phyloP scores from a whole-genome alignment of 2,113 vertebrate genomes.

The Anser cygnoides region DNA sequence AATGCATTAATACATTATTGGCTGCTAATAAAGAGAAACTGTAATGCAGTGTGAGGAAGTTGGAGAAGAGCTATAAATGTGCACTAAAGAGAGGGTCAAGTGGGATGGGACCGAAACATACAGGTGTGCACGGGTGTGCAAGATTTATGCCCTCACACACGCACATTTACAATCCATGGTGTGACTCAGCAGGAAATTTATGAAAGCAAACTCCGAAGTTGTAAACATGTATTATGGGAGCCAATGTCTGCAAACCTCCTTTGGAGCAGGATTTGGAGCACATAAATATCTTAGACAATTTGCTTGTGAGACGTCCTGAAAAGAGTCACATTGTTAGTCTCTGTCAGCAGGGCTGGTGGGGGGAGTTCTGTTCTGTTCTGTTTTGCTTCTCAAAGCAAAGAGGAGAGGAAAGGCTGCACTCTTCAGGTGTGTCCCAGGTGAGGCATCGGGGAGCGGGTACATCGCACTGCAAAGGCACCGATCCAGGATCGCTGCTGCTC shows the following conservation, averaged over 20 bases:
- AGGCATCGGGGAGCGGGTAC: not conserved
- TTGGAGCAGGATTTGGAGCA: not conserved
- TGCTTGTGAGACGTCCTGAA: not conserved
- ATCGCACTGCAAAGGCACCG: not conserved
- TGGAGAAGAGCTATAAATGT: not conserved
- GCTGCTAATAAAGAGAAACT: slow-evolving; percentile 30
- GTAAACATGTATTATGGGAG: not conserved
- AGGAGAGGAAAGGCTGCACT: not conserved
- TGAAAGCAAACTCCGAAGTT: not conserved
- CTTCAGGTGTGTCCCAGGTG: rapidly evolving
- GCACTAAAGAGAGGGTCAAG: not conserved
- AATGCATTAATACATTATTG: slow-evolving; percentile 52
- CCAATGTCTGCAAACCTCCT: not conserved
- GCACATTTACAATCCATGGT: not conserved
- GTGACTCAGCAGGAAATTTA: not conserved
- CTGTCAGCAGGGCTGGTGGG: not conserved
- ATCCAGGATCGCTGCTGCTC: not conserved
- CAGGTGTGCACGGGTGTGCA: rapidly evolving
- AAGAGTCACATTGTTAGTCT: not conserved
- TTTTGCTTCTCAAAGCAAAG: not conserved
- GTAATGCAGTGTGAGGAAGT: not conserved
- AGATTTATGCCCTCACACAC: not conserved
- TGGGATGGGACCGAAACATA: rapidly evolving
- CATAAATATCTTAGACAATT: not conserved
- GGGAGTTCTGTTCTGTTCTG: not conserved